Evolutionary conservation across 2,888 invertebrate species (phyloP).

Genomic region (Drosophila flavopinicola): DNA sequence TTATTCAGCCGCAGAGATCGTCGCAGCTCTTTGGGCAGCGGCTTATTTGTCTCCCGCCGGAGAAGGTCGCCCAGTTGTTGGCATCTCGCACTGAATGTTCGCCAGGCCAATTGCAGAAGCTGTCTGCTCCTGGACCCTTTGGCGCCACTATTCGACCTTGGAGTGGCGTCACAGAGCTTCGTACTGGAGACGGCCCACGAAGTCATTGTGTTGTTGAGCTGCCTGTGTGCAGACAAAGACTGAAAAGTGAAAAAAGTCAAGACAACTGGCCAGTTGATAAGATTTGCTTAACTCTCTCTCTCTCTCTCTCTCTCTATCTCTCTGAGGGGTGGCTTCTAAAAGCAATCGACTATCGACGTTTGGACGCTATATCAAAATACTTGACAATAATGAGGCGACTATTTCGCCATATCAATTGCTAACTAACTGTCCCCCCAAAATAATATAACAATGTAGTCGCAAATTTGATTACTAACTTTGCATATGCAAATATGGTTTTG

Average conservation of each 20-base stretch:
- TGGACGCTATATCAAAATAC: constrained; percentile 8
- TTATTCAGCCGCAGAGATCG: constrained; percentile 78
- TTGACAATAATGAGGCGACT: constrained; percentile 12
- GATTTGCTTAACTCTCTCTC: constrained; percentile 36
- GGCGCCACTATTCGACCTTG: constrained; percentile 12
- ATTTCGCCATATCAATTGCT: constrained; percentile 27
- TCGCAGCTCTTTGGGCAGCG: constrained; percentile 76
- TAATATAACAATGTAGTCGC: constrained; percentile 31
- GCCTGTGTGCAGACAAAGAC: constrained; percentile 48
- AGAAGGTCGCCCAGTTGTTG: constrained; percentile 64
- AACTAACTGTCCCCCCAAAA: constrained; percentile 35
- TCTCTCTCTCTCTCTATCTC: too few species aligned
- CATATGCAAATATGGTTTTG: neutral
- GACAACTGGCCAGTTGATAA: constrained; percentile 35
- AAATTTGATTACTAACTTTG: constrained; percentile 3
- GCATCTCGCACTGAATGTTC: constrained; percentile 66
- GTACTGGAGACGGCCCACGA: constrained; percentile 64
- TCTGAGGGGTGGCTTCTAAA: neutral
- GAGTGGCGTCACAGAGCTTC: constrained; percentile 38
- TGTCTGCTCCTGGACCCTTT: constrained; percentile 23
- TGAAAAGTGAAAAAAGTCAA: constrained; percentile 19
- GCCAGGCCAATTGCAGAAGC: constrained; percentile 71
- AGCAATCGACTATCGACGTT: neutral
- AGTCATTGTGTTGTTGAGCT: constrained; percentile 51
- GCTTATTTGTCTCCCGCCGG: constrained; percentile 69